Percentiles rank a stretch among this genome's conserved stretches.
phyloP scores from a whole-genome alignment of 2,113 vertebrate genomes.

The Alectura lathami region DNA sequence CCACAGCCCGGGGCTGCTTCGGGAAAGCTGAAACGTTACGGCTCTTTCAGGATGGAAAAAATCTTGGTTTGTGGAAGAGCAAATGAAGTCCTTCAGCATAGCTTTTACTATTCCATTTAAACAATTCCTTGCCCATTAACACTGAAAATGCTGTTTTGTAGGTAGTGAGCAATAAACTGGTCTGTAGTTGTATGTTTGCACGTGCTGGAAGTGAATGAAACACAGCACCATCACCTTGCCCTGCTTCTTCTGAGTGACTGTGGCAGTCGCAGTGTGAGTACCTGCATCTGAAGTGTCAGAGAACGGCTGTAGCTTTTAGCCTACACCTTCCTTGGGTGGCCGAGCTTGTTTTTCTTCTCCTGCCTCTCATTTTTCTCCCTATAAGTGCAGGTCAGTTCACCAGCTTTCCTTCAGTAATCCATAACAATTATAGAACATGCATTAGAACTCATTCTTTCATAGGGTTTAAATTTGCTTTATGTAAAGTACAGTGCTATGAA shows the following conservation, averaged over 20 bases:
- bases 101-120: not conserved
- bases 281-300: not conserved
- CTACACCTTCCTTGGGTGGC: not conserved
- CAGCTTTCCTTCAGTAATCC: not conserved
- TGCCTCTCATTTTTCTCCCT: not conserved
- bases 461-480: not conserved
- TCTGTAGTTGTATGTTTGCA: not conserved
- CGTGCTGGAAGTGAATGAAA: not conserved
- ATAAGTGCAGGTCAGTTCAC: not conserved
- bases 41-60: not conserved
- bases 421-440: not conserved
- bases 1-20: not conserved
- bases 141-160: not conserved
- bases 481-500: not conserved
- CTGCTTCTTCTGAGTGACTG: not conserved
- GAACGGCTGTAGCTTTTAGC: not conserved
- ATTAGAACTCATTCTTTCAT: not conserved
- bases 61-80: not conserved
- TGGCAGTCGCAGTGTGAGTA: not conserved
- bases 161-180: not conserved
- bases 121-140: not conserved
- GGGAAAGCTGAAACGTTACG: accelerated
- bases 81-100: not conserved
- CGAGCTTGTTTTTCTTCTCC: not conserved
- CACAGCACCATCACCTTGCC: not conserved